Conservation (phyloP, 2,797 vertebrate genomes). For the Myripristis murdjan region DNA sequence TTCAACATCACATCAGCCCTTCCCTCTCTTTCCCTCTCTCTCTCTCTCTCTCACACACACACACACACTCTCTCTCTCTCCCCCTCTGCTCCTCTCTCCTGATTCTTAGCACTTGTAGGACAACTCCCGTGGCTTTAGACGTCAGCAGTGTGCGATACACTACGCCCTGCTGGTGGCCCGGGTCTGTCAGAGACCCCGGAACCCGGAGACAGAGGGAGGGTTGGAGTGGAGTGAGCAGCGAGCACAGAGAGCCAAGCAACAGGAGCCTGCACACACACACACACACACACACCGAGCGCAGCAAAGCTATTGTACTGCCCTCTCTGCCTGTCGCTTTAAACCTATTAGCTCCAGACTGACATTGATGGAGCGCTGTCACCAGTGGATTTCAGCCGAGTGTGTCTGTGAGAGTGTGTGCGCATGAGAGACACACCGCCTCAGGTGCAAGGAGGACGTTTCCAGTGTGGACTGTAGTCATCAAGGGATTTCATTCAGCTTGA, state of each 20-base stretch:
- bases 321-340: conserved; percentile 54
- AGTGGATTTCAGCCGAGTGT: conserved; percentile 40
- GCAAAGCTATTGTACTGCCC: conserved; percentile 62
- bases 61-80: conserved; percentile 12
- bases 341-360: conserved; percentile 54
- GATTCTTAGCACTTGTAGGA: conserved; percentile 60
- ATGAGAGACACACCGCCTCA: conserved; percentile 52
- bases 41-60: no score
- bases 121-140: conserved; percentile 25
- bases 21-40: conserved; percentile 25
- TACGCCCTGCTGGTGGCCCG: conserved; percentile 62
- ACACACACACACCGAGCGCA: conserved; percentile 26
- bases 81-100: neutral
- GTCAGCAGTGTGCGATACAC: conserved; percentile 52
- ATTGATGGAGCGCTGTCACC: conserved; percentile 61
- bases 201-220: conserved; percentile 57
- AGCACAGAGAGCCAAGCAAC: conserved; percentile 49
- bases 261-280: no score
- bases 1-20: conserved; percentile 53
- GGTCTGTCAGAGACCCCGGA: conserved; percentile 47
- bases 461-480: conserved; percentile 59
- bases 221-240: conserved; percentile 42
- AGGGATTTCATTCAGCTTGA: conserved; percentile 57
- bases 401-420: conserved; percentile 6
- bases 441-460: conserved; percentile 51